Conservation (phyloP, 2,888 invertebrate genomes). For the Auanema sp. region DNA sequence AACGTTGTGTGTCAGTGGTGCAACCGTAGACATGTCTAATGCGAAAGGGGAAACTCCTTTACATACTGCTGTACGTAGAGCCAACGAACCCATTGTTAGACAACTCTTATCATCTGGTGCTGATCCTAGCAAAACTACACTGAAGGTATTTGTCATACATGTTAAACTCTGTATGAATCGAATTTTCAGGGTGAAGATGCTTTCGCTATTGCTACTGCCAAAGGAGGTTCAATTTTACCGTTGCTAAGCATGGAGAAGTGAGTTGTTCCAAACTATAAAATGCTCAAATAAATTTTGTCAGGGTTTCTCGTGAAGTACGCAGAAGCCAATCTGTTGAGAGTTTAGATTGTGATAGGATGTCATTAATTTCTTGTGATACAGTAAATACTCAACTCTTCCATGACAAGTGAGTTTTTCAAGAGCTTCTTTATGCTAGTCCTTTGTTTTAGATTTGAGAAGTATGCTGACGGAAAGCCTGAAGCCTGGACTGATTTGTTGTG, state of each 20-base stretch:
- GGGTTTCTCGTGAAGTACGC: conserved; percentile 40
- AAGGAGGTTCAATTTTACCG: conserved; percentile 25
- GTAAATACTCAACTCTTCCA: conserved; percentile 34
- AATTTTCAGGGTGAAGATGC: conserved; percentile 41
- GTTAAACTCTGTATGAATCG: not conserved
- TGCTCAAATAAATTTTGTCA: conserved; percentile 10
- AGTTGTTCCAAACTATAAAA: conserved; percentile 4
- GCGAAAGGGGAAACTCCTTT: conserved; percentile 72
- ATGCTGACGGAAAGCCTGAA: conserved; percentile 55
- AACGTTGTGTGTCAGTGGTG: conserved; percentile 68
- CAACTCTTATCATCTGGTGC: conserved; percentile 70
- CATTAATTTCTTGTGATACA: conserved; percentile 47
- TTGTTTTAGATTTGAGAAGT: conserved; percentile 29
- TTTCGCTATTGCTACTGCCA: conserved; percentile 41
- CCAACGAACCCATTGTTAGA: conserved; percentile 69
- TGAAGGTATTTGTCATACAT: conserved; percentile 25
- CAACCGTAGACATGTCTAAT: conserved; percentile 71
- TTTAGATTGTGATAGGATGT: conserved; percentile 40
- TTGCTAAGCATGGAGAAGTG: conserved; percentile 38
- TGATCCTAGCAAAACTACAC: conserved; percentile 65
- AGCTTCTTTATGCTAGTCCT: not conserved
- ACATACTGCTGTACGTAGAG: conserved; percentile 72
- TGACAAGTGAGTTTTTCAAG: conserved; percentile 21
- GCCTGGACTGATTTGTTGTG: conserved; percentile 69
- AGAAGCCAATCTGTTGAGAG: conserved; percentile 43